These are phyloP conservation scores for Amphimedon queenslandica DNA, from an alignment of 37 sponge, comb jelly and placozoan species.

Conservation along the genomic window DNA sequence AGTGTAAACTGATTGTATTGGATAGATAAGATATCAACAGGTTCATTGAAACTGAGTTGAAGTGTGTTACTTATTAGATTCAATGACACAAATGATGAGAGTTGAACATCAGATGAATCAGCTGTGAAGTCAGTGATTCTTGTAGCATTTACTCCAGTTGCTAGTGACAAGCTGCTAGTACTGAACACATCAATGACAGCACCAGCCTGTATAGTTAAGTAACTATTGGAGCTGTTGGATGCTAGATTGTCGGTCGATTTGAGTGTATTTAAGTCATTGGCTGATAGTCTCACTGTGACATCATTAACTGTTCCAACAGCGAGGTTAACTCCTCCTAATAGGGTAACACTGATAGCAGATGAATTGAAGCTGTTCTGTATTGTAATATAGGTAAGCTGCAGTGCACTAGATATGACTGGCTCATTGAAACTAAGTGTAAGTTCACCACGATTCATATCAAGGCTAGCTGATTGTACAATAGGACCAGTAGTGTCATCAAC, in stretches of 20 bases:
- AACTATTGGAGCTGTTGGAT: slow-evolving; percentile 52
- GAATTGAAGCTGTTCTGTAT: slow-evolving; percentile 41
- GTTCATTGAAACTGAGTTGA: slow-evolving; percentile 71
- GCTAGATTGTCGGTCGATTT: slow-evolving; percentile 62
- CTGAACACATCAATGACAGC: slow-evolving; percentile 30
- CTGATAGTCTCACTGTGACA: slow-evolving; percentile 23
- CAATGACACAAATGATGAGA: slow-evolving; percentile 45
- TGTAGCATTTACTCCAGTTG: slow-evolving; percentile 41
- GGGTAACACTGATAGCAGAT: slow-evolving; percentile 22
- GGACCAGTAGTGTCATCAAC: slow-evolving; percentile 66
- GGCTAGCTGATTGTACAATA: slow-evolving; percentile 22
- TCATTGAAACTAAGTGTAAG: slow-evolving; percentile 75
- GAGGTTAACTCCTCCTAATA: slow-evolving; percentile 48
- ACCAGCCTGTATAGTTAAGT: slow-evolving; percentile 27
- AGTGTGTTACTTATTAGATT: slow-evolving; percentile 55
- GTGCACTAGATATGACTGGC: slow-evolving; percentile 41
- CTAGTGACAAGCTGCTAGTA: slow-evolving; percentile 15
- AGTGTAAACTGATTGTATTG: slow-evolving; percentile 36
- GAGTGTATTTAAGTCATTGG: slow-evolving; percentile 56
- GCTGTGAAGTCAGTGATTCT: slow-evolving; percentile 22
- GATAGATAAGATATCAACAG: slow-evolving; percentile 41
- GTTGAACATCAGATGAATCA: slow-evolving; percentile 36
- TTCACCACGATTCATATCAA: slow-evolving; percentile 68
- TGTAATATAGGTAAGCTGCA: slow-evolving; percentile 48
- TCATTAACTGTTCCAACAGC: not conserved